Base-by-base conservation (phyloP, 2,797 vertebrate genomes). In the Channallabes apus region DNA sequence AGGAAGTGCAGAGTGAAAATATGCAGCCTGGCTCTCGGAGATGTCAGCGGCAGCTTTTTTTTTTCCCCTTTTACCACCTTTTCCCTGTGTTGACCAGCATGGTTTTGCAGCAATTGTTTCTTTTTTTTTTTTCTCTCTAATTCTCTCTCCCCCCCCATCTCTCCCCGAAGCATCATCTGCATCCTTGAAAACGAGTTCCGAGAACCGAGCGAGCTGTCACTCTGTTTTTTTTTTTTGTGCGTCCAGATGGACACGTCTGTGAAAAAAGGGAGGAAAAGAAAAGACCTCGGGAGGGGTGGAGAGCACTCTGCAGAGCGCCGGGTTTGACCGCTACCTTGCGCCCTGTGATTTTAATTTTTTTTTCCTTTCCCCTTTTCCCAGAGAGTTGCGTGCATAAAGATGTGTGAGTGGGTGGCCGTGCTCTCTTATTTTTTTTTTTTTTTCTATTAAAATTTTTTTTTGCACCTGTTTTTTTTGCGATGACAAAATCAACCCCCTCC, bases 391-490 rank as follows among this genome's bases (percentile, higher is more conserved):
- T 58, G n/a, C 51, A 22, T 65, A 46, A 46, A 46, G 41, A 22
- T 84, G 68, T 38, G 38, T 73, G 41, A 17, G 41, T 67, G 71
- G 35, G 85, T 35, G 86, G 38, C 68, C 69, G 77, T 61, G 72
- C 27, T 54, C 46, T 2, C 41, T 46, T 8, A 8, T 8, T 46
- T 8, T 7, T 0, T 41, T 41, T 7, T 7, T 41, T 41, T 41
- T 7, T 41, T 41, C n/a, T 32, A 32, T 32, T 1, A 32, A 32
- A 32, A 32, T 1, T 41, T 41, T 41, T 7, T 68, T 83, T 84
- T 62, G 84, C 69, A 85, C 84, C 83, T 89, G 85, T 89, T 86
- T 87, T 62, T 82, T 83, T 82, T 83, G 71, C 56, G 68, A 78
- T 89, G 89, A 87, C 83, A 64, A 24, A 35, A 38, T 51, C 64